Evolutionary conservation across 2,113 vertebrate genomes (phyloP).

Genomic region (Nestor notabilis): DNA sequence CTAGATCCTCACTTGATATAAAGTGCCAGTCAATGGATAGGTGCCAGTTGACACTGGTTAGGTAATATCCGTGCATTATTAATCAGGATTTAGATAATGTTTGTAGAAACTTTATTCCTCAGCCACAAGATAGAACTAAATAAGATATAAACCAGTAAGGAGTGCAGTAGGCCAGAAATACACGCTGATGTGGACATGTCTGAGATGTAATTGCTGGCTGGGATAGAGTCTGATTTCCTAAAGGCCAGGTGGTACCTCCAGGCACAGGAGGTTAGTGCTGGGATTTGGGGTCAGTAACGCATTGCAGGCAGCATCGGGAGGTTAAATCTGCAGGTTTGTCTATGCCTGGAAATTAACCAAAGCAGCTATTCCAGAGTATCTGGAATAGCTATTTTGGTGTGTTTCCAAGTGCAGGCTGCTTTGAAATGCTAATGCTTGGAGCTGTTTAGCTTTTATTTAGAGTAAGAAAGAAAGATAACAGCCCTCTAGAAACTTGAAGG

Average conservation of each 20-base stretch:
- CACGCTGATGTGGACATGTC: slow-evolving; percentile 30
- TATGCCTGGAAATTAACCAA: slow-evolving; percentile 33
- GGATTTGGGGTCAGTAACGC: slow-evolving; percentile 6
- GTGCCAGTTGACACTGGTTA: slow-evolving; percentile 8
- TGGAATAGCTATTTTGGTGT: slow-evolving; percentile 7
- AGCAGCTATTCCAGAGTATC: not conserved
- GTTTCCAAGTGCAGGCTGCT: slow-evolving; percentile 37
- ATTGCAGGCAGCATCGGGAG: not conserved
- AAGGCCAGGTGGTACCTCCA: slow-evolving; percentile 50
- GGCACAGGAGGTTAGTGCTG: slow-evolving; percentile 3
- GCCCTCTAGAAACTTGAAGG: not conserved
- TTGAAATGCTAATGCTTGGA: slow-evolving; percentile 44
- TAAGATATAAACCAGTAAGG: slow-evolving; percentile 21
- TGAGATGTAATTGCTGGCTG: slow-evolving; percentile 5
- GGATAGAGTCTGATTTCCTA: not conserved
- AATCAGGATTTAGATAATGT: slow-evolving; percentile 16
- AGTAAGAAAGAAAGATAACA: slow-evolving; percentile 1
- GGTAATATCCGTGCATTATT: slow-evolving; percentile 18
- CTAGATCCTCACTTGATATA: slow-evolving; percentile 2
- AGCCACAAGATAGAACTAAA: slow-evolving; percentile 34
- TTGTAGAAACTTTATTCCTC: not conserved
- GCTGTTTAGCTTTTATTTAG: slow-evolving; percentile 20
- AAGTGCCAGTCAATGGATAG: slow-evolving; percentile 23
- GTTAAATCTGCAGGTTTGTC: slow-evolving; percentile 27
- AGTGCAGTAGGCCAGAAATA: slow-evolving; percentile 8